Conservation (phyloP, 1,140 invertebrate genomes). For the Cydia strobilella region DNA sequence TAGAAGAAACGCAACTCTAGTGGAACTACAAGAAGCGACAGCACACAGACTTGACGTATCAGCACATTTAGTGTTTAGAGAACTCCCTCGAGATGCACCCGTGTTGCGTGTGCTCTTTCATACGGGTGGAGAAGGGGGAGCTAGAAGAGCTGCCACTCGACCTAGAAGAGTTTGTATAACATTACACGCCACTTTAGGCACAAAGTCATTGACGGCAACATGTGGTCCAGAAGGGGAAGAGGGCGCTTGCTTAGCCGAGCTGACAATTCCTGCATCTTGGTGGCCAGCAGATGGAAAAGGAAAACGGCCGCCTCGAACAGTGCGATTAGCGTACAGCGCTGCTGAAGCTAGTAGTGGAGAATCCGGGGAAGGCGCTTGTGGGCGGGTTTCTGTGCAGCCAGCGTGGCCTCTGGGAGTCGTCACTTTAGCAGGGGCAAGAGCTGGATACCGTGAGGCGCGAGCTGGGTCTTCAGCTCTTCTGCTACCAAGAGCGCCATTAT, state of each 20-base stretch:
- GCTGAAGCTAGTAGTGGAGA: slow-evolving; percentile 87
- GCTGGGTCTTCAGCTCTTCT: slow-evolving; percentile 90
- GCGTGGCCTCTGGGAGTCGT: slow-evolving; percentile 86
- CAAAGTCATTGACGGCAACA: slow-evolving; percentile 85
- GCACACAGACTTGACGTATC: slow-evolving; percentile 92
- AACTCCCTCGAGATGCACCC: slow-evolving; percentile 91
- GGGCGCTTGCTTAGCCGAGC: slow-evolving; percentile 92
- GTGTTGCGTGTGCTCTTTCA: slow-evolving; percentile 94
- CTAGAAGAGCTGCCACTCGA: slow-evolving; percentile 71
- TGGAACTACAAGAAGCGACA: slow-evolving; percentile 85
- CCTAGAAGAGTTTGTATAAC: slow-evolving; percentile 87
- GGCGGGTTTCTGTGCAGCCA: slow-evolving; percentile 84
- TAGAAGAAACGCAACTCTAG: slow-evolving; percentile 67
- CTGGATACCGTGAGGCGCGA: slow-evolving; percentile 89
- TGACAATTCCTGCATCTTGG: slow-evolving; percentile 90
- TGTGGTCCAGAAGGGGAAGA: slow-evolving; percentile 94
- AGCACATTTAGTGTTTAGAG: slow-evolving; percentile 92
- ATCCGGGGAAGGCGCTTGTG: slow-evolving; percentile 85
- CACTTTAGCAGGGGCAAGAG: slow-evolving; percentile 87
- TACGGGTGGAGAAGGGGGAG: slow-evolving; percentile 88
- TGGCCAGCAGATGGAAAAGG: slow-evolving; percentile 87
- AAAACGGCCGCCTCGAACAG: slow-evolving; percentile 83
- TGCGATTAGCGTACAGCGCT: slow-evolving; percentile 91
- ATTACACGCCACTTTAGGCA: slow-evolving; percentile 85
- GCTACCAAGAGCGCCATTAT: slow-evolving; percentile 92